These are phyloP conservation scores for Drosophila neoperkinsi DNA, from an alignment of 2,888 invertebrate genomes.

Conservation along the genomic window DNA sequence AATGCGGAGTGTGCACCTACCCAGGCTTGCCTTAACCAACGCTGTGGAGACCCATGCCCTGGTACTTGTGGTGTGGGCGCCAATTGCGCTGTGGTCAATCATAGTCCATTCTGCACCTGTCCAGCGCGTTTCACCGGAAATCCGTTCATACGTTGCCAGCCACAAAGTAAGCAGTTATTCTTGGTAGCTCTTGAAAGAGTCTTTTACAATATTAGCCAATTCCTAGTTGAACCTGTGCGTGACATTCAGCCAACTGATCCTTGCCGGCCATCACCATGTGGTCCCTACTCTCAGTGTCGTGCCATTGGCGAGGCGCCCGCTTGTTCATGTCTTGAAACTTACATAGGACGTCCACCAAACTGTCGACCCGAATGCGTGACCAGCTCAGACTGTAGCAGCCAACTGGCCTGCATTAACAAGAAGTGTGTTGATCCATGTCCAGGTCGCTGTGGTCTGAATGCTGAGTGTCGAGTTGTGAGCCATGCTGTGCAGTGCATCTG, in stretches of 20 bases:
- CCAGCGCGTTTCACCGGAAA: constrained; percentile 89
- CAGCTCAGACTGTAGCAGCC: constrained; percentile 90
- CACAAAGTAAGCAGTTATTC: constrained; percentile 85
- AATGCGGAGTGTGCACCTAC: constrained; percentile 91
- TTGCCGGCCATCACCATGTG: constrained; percentile 93
- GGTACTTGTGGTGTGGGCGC: constrained; percentile 92
- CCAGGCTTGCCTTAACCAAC: constrained; percentile 91
- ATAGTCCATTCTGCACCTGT: constrained; percentile 93
- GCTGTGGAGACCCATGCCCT: constrained; percentile 93
- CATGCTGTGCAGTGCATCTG: constrained; percentile 91
- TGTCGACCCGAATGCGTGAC: constrained; percentile 93
- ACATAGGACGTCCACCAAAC: constrained; percentile 90
- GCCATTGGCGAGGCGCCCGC: constrained; percentile 89
- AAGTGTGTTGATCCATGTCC: constrained; percentile 92
- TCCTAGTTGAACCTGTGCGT: constrained; percentile 85
- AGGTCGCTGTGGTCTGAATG: constrained; percentile 89
- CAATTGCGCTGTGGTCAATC: constrained; percentile 91
- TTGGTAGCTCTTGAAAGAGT: not conserved
- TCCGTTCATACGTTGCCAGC: constrained; percentile 90
- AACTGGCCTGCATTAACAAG: constrained; percentile 90
- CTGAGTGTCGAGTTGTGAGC: constrained; percentile 91
- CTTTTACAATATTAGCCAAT: not conserved
- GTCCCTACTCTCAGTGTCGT: constrained; percentile 91
- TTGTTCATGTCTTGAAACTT: constrained; percentile 90
- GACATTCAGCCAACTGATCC: constrained; percentile 87